Conservation (phyloP, 2,888 invertebrate species). For the Drosophila cognata region DNA sequence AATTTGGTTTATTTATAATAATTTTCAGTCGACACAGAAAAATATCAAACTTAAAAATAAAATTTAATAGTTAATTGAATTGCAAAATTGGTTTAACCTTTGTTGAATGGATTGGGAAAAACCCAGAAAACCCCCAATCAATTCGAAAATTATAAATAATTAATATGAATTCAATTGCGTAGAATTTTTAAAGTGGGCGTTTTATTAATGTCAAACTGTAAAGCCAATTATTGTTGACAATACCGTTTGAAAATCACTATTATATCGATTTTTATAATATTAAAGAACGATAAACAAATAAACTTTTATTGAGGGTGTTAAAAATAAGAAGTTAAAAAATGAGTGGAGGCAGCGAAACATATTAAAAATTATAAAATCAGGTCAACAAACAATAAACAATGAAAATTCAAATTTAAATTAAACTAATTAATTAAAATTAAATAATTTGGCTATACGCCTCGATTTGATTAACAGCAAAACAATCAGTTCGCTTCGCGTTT, state of each 20-base stretch:
- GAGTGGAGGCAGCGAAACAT: neutral
- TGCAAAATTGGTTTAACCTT: neutral
- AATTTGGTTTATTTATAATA: neutral
- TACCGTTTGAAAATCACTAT: too few relatives aligned
- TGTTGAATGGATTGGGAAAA: neutral
- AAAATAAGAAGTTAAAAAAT: neutral
- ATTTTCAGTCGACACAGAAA: neutral
- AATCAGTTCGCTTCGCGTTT: neutral
- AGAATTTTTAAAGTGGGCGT: neutral
- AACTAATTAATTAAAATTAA: neutral
- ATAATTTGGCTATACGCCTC: neutral
- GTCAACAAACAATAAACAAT: neutral
- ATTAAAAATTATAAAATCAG: neutral
- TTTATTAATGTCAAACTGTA: neutral
- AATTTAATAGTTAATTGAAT: too few relatives aligned
- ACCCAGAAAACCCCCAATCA: neutral
- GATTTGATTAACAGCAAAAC: neutral
- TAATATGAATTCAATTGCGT: neutral
- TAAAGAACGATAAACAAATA: too few relatives aligned
- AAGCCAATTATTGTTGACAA: too few relatives aligned
- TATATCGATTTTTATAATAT: too few relatives aligned
- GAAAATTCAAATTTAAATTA: neutral
- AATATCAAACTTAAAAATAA: neutral
- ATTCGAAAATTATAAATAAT: neutral
- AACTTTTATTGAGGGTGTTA: neutral